Conservation (phyloP, 30 jellyfish, hydroid and myxozoan genomes). For the Aurelia sp. region DNA sequence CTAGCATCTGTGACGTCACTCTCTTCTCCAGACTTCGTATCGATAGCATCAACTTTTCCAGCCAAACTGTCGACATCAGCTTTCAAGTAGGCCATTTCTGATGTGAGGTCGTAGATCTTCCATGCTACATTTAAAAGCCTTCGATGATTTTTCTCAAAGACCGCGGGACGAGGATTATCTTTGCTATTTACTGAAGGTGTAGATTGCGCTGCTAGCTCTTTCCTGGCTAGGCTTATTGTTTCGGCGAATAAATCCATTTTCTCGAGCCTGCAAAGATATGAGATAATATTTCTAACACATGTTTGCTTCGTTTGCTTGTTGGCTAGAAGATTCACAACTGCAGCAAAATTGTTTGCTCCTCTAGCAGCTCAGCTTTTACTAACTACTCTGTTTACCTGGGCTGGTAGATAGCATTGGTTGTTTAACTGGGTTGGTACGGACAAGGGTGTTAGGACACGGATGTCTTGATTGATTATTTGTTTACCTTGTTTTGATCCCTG, state of each 20-base stretch:
- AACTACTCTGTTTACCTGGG: too few relatives aligned
- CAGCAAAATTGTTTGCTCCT: too few relatives aligned
- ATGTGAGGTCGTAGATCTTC: constrained; percentile 65
- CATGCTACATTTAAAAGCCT: constrained; percentile 67
- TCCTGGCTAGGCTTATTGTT: constrained; percentile 21
- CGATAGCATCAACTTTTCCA: constrained; percentile 23
- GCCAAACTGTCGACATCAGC: constrained; percentile 44
- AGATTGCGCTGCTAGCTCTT: not conserved
- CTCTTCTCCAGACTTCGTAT: not conserved
- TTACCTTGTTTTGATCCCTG: too few relatives aligned
- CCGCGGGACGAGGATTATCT: too few relatives aligned
- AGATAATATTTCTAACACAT: not conserved
- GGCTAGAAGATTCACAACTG: too few relatives aligned
- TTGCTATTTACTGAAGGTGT: not conserved
- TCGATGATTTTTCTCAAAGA: constrained; percentile 15
- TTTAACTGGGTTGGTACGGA: too few relatives aligned
- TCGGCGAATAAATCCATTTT: constrained; percentile 43
- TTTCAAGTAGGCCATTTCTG: constrained; percentile 61
- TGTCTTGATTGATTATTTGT: too few relatives aligned
- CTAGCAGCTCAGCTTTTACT: too few relatives aligned
- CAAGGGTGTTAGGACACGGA: too few relatives aligned
- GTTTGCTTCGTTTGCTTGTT: not conserved
- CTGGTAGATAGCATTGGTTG: too few relatives aligned
- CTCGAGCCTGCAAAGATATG: not conserved
- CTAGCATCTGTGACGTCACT: not conserved